Percentiles rank a stretch among this genome's conserved stretches.
Evolutionary conservation across 1,140 invertebrate species (phyloP).

Genomic region (Aphelenchoides fujianensis): DNA sequence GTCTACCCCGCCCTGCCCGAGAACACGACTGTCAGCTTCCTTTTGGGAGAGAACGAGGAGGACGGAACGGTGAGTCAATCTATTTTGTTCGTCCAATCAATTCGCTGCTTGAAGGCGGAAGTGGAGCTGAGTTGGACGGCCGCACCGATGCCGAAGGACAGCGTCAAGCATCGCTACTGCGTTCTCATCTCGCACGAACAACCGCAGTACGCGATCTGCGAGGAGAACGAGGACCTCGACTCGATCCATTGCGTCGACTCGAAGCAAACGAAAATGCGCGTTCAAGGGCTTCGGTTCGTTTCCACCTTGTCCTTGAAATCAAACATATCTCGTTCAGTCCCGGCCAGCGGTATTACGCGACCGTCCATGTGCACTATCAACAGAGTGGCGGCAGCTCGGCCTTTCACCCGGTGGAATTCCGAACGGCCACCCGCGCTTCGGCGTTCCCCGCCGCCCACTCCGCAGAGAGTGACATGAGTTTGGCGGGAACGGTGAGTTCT

Average conservation of each 20-base stretch:
- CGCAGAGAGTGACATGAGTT: not conserved
- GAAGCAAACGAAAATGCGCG: not conserved
- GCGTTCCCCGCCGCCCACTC: too few species aligned
- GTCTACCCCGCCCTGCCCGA: not conserved
- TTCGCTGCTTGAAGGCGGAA: too few species aligned
- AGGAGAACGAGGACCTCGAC: not conserved
- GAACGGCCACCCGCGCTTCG: too few species aligned
- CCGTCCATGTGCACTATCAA: not conserved
- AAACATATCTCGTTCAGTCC: not conserved
- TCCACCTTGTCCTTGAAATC: not conserved
- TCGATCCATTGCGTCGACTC: conserved; percentile 8
- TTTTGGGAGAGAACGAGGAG: not conserved
- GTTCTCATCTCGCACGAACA: not conserved
- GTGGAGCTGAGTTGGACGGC: not conserved
- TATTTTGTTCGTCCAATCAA: too few species aligned
- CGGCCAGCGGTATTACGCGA: conserved; percentile 2
- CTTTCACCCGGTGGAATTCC: conserved; percentile 2
- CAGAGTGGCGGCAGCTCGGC: not conserved
- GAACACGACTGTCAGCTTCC: not conserved
- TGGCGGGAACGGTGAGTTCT: not conserved
- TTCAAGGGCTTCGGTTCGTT: not conserved
- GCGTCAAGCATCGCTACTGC: not conserved
- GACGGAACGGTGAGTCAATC: too few species aligned
- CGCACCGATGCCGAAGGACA: not conserved
- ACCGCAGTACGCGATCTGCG: not conserved